Conservation (phyloP, 1,140 invertebrate genomes). For the Chironomus striatipennis region DNA sequence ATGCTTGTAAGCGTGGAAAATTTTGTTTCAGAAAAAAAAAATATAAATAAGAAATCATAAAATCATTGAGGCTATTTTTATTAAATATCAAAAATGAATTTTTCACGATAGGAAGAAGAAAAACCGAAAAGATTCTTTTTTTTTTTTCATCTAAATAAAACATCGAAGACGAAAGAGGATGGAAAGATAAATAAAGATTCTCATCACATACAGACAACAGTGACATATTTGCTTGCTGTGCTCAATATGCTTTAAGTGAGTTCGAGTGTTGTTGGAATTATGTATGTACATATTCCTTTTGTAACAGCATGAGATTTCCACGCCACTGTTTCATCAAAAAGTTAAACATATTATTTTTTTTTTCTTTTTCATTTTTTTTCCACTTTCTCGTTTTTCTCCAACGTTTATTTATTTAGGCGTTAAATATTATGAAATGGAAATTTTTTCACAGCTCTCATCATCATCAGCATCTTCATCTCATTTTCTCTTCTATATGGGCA, state of each 20-base stretch:
- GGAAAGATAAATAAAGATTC: too few species aligned
- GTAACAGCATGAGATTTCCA: conserved; percentile 12
- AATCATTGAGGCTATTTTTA: conserved; percentile 3
- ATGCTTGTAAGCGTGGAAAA: too few species aligned
- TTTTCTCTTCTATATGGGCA: too few species aligned
- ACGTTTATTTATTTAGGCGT: conserved; percentile 2
- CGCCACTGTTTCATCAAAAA: conserved; percentile 7
- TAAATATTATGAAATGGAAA: conserved; percentile 15
- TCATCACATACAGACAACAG: background rate
- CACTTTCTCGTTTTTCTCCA: background rate
- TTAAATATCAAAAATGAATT: conserved; percentile 10
- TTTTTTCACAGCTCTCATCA: background rate
- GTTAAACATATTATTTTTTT: background rate
- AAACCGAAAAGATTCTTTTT: background rate
- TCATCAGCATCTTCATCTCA: background rate
- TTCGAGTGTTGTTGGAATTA: background rate
- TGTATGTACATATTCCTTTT: background rate
- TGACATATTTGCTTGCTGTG: background rate
- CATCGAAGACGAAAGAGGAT: background rate
- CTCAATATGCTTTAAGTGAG: background rate
- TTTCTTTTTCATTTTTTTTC: background rate
- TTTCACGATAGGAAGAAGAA: background rate
- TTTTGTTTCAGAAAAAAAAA: too few species aligned
- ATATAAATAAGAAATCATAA: background rate
- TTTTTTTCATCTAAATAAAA: background rate